Conservation (phyloP, 2,113 vertebrate genomes). For the Agapornis roseicollis region DNA sequence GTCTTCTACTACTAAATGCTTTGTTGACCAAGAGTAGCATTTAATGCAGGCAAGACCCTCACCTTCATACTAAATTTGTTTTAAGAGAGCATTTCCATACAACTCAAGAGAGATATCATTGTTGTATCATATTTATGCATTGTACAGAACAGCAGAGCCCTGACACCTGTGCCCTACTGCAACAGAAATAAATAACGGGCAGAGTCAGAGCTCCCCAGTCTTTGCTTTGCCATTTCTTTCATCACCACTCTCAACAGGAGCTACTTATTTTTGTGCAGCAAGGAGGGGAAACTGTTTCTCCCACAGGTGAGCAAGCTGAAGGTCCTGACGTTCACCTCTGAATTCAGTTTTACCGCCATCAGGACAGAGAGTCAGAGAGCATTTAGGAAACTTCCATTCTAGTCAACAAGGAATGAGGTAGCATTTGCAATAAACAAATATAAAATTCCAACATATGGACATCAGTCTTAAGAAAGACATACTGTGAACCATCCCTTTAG, state of each 20-base stretch:
- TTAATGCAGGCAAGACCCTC: background rate
- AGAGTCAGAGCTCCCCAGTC: background rate
- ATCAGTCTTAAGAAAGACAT: background rate
- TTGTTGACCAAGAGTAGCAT: background rate
- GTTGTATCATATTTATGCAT: background rate
- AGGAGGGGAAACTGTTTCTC: background rate
- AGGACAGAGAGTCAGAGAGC: background rate
- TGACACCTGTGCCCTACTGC: background rate
- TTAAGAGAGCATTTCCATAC: background rate
- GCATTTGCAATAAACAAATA: background rate
- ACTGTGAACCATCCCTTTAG: background rate
- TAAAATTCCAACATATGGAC: background rate
- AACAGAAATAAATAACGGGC: accelerated
- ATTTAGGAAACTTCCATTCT: background rate
- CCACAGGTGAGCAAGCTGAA: background rate
- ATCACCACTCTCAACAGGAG: background rate
- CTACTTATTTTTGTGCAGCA: background rate
- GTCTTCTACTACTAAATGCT: background rate
- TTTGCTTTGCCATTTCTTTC: background rate
- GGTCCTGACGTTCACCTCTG: background rate
- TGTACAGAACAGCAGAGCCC: background rate
- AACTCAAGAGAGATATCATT: background rate
- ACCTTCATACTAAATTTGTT: background rate
- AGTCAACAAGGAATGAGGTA: background rate
- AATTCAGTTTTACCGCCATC: background rate